Percentiles rank a stretch among this genome's conserved stretches.
Conservation (phyloP, 2,113 vertebrate species). For the Hymenochirus boettgeri region DNA sequence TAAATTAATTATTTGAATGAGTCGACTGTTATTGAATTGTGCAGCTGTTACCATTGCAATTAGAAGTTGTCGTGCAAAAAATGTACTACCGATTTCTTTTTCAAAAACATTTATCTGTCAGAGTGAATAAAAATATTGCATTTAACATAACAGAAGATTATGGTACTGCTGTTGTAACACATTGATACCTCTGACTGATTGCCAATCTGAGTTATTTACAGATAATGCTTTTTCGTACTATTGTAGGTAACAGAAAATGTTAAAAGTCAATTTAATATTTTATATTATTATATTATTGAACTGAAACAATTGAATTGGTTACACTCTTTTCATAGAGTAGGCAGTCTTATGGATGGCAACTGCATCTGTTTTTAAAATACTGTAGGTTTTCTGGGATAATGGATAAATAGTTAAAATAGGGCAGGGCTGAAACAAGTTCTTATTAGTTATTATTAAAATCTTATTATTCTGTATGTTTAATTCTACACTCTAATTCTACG, state of each 20-base stretch:
- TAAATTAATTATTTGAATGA: conserved; percentile 28
- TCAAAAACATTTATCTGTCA: conserved; percentile 15
- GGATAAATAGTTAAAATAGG: too few relatives aligned
- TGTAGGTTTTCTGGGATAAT: too few relatives aligned
- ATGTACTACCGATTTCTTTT: background rate
- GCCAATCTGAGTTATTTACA: background rate
- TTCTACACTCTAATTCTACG: too few relatives aligned
- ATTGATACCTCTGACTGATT: background rate
- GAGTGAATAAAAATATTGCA: conserved; percentile 15
- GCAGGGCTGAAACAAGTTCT: too few relatives aligned
- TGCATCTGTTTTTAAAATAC: too few relatives aligned
- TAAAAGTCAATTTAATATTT: too few relatives aligned
- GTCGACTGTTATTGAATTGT: conserved; percentile 26
- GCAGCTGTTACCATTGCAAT: conserved; percentile 19
- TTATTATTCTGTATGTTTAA: too few relatives aligned
- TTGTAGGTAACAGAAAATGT: background rate
- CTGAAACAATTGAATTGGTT: too few relatives aligned
- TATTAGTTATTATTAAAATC: too few relatives aligned
- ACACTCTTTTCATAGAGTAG: too few relatives aligned
- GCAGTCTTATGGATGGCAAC: too few relatives aligned
- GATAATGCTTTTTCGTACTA: background rate
- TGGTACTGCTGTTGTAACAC: background rate
- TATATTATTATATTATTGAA: too few relatives aligned
- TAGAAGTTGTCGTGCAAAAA: conserved; percentile 10
- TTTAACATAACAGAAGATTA: conserved; percentile 35